Evolutionary conservation across 2,888 invertebrate species (phyloP), one percentile per base, ranked within the genome.

Genomic region (Daptonema setosum): DNA sequence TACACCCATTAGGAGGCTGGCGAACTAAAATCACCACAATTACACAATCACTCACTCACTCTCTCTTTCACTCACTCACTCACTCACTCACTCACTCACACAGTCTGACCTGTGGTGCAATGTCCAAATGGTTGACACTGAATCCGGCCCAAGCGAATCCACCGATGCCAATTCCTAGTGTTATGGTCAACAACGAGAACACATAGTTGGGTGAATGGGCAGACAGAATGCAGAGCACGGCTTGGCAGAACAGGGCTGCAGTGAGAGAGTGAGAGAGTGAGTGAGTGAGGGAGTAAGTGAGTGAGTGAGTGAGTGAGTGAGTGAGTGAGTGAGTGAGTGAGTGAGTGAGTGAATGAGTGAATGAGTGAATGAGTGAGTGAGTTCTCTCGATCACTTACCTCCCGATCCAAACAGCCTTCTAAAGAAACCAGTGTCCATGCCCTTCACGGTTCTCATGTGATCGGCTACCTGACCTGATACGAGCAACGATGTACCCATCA

Each of bases 101-200:
- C 8, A 35, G 11, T n/a, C 41, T 56, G 57, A 71, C 71, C 60
- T 84, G 84, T 0, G 88, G 87, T 0, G 88, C 88, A 55, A 90
- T 80, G 70, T 90, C 90, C 70, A 90, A 73, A 70, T 87, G 86
- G 63, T 78, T 78, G n/a, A 78, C 78, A 59, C 75, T 76, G 64
- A 85, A 87, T 48, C 87, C 88, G 5, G 86, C 82, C 87, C 87
- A 88, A 1, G 87, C 85, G 70, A 88, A 86, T 0, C 87, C 75
- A 1, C 90, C 88, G 1, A 87, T 75, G 0, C 88, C 88, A 0
- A 88, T 86, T 1, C 87, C 87, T 53, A 87, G 77, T 0, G 86
- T 84, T 35, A 90, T 78, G 69, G 80, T 87, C n/a, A 80, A 76
- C n/a, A 87, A 77, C 48, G 83, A 81, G 45, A 80, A 79, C 0